phyloP scores from a whole-genome alignment of 2,888 invertebrate genomes.

The Nephrotoma flavescens region DNA sequence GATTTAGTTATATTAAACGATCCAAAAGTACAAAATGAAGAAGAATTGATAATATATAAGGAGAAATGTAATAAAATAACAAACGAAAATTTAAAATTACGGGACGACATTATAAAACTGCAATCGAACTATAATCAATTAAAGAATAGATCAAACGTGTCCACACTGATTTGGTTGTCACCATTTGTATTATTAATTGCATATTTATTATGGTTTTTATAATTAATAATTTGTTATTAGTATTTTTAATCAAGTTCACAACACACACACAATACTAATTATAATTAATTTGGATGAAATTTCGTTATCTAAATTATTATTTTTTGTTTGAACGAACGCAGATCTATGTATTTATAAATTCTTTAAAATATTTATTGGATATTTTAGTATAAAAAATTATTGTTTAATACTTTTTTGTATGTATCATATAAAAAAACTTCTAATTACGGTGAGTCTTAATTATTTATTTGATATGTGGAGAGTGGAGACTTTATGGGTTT shows the following conservation, averaged over 20 bases:
- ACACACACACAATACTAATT: not conserved
- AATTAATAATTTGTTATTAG: constrained; percentile 5
- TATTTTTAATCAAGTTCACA: not conserved
- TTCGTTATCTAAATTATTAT: not conserved
- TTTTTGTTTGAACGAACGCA: not conserved
- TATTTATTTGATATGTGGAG: not conserved
- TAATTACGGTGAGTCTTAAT: not conserved
- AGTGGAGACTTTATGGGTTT: not conserved
- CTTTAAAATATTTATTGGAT: not conserved
- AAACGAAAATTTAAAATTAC: constrained; percentile 23
- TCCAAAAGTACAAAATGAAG: constrained; percentile 23
- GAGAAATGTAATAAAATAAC: constrained; percentile 26
- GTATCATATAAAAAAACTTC: not conserved
- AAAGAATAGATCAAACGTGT: constrained; percentile 16
- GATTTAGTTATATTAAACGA: constrained; percentile 22
- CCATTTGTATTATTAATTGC: constrained; percentile 23
- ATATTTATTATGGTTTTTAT: constrained; percentile 23
- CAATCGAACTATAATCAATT: constrained; percentile 17
- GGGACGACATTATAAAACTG: constrained; percentile 23
- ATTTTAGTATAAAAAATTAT: not conserved
- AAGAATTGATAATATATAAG: constrained; percentile 29
- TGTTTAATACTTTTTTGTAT: not conserved
- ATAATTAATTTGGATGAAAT: not conserved
- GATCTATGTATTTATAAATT: not conserved
- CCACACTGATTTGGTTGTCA: constrained; percentile 22